Base-by-base conservation (phyloP, 2,888 invertebrate species). In the Leucophenga maculata region DNA sequence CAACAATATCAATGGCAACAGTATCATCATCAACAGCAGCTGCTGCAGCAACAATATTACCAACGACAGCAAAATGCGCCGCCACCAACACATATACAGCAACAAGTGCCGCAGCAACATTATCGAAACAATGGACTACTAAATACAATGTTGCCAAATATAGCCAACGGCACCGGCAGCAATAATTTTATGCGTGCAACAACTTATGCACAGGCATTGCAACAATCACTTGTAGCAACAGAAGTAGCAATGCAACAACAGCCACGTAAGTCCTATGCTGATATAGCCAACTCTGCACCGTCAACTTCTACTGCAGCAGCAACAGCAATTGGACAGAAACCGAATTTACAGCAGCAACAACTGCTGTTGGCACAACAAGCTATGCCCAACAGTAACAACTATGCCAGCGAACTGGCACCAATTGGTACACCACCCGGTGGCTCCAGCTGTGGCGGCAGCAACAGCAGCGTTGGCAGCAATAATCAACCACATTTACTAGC, bases 21-120 rank as follows among this genome's bases (percentile, higher is more conserved):
- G 84, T 89, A 77, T 86, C 87, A 71, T 84, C 89, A 71, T 85
- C 88, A 78, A 64, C 69, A 70, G n/a, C 75, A 74, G 67, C 82
- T 59, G 46, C 57, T 60, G 18, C 18, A 20, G 32, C 59, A 62
- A 13, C 52, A 50, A 18, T 18, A 39, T 11, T 39, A 39, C 11
- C 39, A 39, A 39, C 39, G 16, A 54, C 65, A 65, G 31, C 22
- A n/a, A 52, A 48, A 64, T 44, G 6, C 1, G 8, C 59, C 22
- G 39, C 26, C n/a, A n/a, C 22, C 57, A 14, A 22, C 52, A 26
- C 14, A 31, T 39, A 46, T n/a, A 39, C 65, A 65, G 16, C 22
- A 20, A 52, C 64, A 64, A 64, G 1, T 0, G 18, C 59, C 32
- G 39, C 65, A 65, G 16, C 22, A 18, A 18, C 64, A 46, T 20